A percentile compares a stretch with the other conserved stretches of the same genome.
These are phyloP conservation scores for Thumatha senex DNA, from an alignment of 2,888 invertebrate species.

Conservation along the genomic window DNA sequence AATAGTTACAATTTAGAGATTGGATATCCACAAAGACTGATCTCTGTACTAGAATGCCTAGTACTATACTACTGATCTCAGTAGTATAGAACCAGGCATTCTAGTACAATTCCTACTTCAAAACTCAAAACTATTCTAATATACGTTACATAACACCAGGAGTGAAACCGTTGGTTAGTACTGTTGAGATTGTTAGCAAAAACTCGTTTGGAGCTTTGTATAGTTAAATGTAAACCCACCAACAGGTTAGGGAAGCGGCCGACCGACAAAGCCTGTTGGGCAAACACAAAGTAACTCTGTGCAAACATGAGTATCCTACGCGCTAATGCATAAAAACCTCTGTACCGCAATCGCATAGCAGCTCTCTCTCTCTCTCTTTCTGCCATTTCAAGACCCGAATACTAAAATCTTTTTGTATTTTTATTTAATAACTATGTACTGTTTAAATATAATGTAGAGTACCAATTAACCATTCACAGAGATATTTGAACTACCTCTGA, in stretches of 20 bases:
- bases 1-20: too few species aligned
- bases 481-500: too few species aligned
- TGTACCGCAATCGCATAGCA: slow-evolving; percentile 34
- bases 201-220: slow-evolving; percentile 40
- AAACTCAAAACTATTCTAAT: too few species aligned
- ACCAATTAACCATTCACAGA: too few species aligned
- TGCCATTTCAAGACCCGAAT: slow-evolving; percentile 21
- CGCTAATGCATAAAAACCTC: slow-evolving; percentile 65
- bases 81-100: too few species aligned
- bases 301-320: slow-evolving; percentile 62
- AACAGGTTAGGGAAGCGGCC: slow-evolving; percentile 58
- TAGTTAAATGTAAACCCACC: slow-evolving; percentile 50
- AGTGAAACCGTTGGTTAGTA: slow-evolving; percentile 12
- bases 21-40: too few species aligned
- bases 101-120: too few species aligned
- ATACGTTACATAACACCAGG: slow-evolving; percentile 6
- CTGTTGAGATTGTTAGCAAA: slow-evolving; percentile 29
- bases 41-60: too few species aligned
- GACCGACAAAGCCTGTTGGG: slow-evolving; percentile 60
- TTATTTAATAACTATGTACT: too few species aligned
- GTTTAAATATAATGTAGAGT: too few species aligned
- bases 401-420: neutral
- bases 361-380: slow-evolving; percentile 19
- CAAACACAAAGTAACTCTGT: slow-evolving; percentile 65
- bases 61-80: too few species aligned